A percentile compares a stretch with the other conserved stretches of the same genome.
Conservation (phyloP, 2,113 vertebrate genomes). For the Panthera leo region DNA sequence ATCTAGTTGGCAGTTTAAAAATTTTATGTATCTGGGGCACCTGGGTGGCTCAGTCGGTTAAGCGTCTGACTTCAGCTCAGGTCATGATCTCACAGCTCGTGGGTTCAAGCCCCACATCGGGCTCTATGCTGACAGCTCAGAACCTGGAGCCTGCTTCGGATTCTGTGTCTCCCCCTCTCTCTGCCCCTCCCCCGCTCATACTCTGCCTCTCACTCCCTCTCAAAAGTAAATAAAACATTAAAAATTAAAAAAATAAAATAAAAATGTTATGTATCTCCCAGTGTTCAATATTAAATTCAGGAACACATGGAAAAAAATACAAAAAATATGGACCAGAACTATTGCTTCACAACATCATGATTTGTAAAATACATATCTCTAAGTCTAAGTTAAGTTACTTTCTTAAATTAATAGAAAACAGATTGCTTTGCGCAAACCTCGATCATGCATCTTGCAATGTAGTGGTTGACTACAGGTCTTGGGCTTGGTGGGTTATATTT, state of each 20-base stretch:
- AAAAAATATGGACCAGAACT: neutral
- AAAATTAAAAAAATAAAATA: neutral
- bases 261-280: neutral
- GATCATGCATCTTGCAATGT: neutral
- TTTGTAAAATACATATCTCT: constrained; percentile 1
- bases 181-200: no score
- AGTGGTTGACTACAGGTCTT: neutral
- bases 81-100: no score
- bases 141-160: no score
- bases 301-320: neutral
- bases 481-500: neutral
- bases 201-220: no score
- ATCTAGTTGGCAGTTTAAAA: neutral
- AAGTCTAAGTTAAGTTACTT: constrained; percentile 25
- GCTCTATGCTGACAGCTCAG: no score
- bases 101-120: no score
- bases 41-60: no score
- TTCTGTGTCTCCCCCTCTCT: no score
- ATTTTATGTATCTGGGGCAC: neutral
- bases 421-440: neutral
- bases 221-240: no score
- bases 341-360: neutral
- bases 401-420: neutral
- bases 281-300: constrained; percentile 21
- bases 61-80: no score